Conservation (phyloP, 2,888 invertebrate species). For the Muschampia plurimacula region DNA sequence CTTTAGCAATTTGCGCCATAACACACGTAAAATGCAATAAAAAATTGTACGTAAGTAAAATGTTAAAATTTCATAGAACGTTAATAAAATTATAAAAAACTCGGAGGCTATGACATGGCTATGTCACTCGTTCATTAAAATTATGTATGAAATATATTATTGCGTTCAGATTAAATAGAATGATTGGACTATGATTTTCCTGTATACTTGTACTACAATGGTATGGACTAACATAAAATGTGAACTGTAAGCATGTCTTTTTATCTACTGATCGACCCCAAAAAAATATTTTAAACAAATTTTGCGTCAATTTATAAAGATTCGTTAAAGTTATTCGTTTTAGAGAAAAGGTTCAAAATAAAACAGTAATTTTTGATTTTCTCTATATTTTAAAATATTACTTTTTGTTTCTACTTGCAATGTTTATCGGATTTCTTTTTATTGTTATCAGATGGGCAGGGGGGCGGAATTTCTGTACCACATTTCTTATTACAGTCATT, state of each 20-base stretch:
- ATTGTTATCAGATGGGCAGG: slow-evolving; percentile 8
- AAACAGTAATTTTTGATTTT: background rate
- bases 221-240: no score
- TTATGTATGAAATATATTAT: no score
- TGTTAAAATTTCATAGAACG: background rate
- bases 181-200: no score
- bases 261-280: no score
- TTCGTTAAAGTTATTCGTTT: no score
- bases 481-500: slow-evolving; percentile 19
- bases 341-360: background rate
- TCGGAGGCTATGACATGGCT: slow-evolving; percentile 2
- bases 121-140: no score
- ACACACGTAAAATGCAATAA: background rate
- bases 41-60: background rate
- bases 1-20: slow-evolving; percentile 56
- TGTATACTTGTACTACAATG: no score
- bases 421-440: slow-evolving; percentile 18
- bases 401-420: background rate
- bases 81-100: slow-evolving; percentile 5
- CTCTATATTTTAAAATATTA: background rate
- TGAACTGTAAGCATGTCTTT: no score
- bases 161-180: no score
- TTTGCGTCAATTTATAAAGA: no score
- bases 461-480: slow-evolving; percentile 8
- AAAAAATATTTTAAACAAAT: no score